Evolutionary conservation across 1,140 invertebrate genomes (phyloP).

Genomic region (Pemphigus obesinymphae): DNA sequence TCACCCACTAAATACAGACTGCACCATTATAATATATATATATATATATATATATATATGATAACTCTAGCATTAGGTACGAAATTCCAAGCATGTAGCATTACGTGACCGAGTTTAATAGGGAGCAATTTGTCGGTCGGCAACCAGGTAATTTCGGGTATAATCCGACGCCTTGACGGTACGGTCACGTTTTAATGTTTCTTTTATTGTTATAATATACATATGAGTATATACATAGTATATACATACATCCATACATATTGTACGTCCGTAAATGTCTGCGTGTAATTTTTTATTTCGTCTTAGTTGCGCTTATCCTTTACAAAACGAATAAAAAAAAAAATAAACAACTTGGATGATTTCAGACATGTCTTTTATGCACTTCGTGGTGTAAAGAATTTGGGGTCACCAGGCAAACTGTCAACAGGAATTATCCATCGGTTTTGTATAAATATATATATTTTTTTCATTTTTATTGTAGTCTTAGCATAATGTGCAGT

Average conservation of each 20-base stretch:
- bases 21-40: too few species aligned
- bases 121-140: slow-evolving; percentile 36
- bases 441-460: neutral
- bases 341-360: neutral
- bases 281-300: slow-evolving; percentile 7
- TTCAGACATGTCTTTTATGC: neutral
- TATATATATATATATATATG: too few species aligned
- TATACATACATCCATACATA: neutral
- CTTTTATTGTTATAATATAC: slow-evolving; percentile 4
- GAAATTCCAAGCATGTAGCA: neutral
- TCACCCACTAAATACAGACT: too few species aligned
- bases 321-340: neutral
- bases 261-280: neutral
- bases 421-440: slow-evolving; percentile 11
- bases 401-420: neutral
- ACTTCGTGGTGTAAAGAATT: neutral
- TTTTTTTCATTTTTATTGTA: neutral
- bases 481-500: neutral
- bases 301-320: neutral
- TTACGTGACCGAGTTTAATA: slow-evolving; percentile 39
- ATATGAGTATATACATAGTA: neutral
- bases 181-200: slow-evolving; percentile 38
- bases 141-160: slow-evolving; percentile 31
- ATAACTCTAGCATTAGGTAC: too few species aligned
- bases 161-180: slow-evolving; percentile 35